phyloP scores from a whole-genome alignment of 2,797 vertebrate species.

The Crenichthys baileyi region DNA sequence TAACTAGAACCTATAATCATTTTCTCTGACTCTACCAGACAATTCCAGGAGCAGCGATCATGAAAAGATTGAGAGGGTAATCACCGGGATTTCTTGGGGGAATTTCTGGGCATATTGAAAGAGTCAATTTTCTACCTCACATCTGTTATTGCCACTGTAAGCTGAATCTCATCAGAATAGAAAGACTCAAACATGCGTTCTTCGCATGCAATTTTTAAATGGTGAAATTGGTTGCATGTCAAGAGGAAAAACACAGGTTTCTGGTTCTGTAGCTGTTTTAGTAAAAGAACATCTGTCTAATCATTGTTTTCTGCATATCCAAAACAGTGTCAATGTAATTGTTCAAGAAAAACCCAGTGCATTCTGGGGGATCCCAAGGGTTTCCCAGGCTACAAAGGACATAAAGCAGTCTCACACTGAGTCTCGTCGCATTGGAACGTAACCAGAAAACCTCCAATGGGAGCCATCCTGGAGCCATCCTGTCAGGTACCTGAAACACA shows the following conservation, averaged over 20 bases:
- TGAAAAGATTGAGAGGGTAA: constrained; percentile 39
- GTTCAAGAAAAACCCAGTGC: too few species aligned
- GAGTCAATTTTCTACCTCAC: constrained; percentile 38
- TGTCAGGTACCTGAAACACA: too few species aligned
- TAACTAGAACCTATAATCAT: constrained; percentile 12
- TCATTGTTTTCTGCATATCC: not conserved
- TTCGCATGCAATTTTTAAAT: constrained; percentile 45
- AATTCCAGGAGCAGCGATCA: constrained; percentile 7
- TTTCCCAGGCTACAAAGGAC: too few species aligned
- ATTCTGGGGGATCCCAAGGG: too few species aligned
- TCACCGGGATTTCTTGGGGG: constrained; percentile 15
- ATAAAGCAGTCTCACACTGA: too few species aligned
- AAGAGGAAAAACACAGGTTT: constrained; percentile 5
- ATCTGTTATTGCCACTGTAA: constrained; percentile 36
- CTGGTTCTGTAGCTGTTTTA: not conserved
- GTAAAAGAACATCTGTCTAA: not conserved
- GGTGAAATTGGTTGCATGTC: constrained; percentile 30
- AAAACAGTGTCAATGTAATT: not conserved
- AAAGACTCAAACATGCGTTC: constrained; percentile 30
- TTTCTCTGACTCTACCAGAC: constrained; percentile 17
- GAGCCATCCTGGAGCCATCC: too few species aligned
- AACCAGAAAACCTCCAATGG: too few species aligned
- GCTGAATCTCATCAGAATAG: constrained; percentile 42
- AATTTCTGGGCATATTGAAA: constrained; percentile 21
- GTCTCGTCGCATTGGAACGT: too few species aligned